Percentiles rank a stretch among this genome's conserved stretches.
Conservation (phyloP, 2,113 vertebrate genomes). For the Gymnocephalus cernua region DNA sequence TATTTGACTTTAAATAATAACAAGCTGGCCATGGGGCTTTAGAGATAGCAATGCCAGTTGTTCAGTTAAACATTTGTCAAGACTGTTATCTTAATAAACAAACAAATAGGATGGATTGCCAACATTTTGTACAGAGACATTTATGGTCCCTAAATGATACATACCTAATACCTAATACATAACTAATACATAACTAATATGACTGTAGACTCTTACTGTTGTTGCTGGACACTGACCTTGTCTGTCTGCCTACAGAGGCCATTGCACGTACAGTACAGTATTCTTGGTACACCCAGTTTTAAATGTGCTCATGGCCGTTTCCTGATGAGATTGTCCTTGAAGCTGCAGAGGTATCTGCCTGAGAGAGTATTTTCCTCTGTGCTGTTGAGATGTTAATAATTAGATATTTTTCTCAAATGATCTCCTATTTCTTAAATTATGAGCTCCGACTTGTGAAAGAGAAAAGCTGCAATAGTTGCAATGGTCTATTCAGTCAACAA, state of each 20-base stretch:
- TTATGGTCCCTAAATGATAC: no score
- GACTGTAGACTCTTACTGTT: neutral
- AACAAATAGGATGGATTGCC: neutral
- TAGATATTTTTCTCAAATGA: neutral
- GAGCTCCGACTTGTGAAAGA: neutral
- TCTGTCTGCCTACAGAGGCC: neutral
- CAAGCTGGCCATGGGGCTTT: neutral
- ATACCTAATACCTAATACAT: no score
- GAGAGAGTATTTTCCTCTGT: neutral
- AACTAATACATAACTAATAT: no score
- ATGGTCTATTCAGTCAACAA: neutral
- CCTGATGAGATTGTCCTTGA: conserved; percentile 1
- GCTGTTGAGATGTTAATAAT: neutral
- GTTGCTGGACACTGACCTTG: neutral
- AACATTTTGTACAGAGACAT: neutral
- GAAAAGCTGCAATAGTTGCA: neutral
- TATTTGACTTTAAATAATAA: neutral
- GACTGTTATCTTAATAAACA: neutral
- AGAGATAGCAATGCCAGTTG: neutral
- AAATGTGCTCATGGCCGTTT: neutral
- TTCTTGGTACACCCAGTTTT: conserved; percentile 35
- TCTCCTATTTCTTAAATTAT: neutral
- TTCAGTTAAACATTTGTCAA: no score
- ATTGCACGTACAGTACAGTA: neutral
- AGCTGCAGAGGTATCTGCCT: neutral